Base-by-base conservation (phyloP, 2,797 vertebrate species). In the Serranus cabrilla region DNA sequence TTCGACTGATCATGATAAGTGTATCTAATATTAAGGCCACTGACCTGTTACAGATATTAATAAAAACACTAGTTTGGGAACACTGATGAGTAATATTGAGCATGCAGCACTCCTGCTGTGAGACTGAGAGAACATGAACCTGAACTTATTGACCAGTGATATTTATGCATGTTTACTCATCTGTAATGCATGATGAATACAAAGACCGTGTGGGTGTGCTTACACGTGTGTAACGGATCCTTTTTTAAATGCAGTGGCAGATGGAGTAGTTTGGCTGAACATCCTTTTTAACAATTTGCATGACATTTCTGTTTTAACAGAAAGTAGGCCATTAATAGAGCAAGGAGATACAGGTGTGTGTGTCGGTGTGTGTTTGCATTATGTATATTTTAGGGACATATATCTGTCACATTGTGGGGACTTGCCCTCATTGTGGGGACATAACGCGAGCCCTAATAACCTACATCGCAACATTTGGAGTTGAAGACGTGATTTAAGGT, bases 141-240 rank as follows among this genome's bases (percentile, higher is more conserved):
- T 46, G 37, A 64, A 63, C 14, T 64, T 85, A 83, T 25, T 60
- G 52, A 75, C 65, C 57, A 43, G 37, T 80, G 63, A 73, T 23
- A 60, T 75, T 31, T 63, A 87, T 87, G 73, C 80, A 86, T 52
- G 60, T 63, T 79, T 76, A 82, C 66, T 84, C 73, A 87, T 80
- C 27, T 78, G 73, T 65, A 76, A 85, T 79, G 69, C 34, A 84
- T 65, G 62, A 42, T 47, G 74, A 84, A 83, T 80, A 77, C 73
- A 66, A 71, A 78, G 60, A 40, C 31, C 11, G 52, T 12, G 18
- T 18, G 58, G 17, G 43, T 18, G 40, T 52, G 40, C 7, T 8
- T 55, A 47, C 4, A 6, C 20, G 55, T 45, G n/a, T 37, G 46
- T 60, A 49, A 58, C 62, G 25, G 45, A 70, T 76, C 20, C 40